These are phyloP conservation scores for Agonopterix heracliana DNA, from an alignment of 2,888 invertebrate genomes.

Conservation along the genomic window DNA sequence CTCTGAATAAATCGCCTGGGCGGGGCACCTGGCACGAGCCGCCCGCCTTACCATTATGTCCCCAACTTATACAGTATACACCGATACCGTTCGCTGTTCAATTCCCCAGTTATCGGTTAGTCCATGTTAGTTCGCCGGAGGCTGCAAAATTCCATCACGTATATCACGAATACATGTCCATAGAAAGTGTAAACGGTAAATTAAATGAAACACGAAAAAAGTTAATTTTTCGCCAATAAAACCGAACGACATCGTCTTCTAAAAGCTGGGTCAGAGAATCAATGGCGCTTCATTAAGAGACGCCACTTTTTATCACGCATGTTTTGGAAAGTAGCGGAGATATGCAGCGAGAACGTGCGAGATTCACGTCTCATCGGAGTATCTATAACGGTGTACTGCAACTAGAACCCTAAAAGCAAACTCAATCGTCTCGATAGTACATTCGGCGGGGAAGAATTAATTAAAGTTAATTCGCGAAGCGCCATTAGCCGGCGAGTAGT, in stretches of 20 bases:
- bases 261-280: not conserved
- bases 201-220: not conserved
- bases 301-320: too few relatives aligned
- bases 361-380: too few relatives aligned
- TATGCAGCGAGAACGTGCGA: too few relatives aligned
- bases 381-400: too few relatives aligned
- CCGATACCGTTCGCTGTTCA: not conserved
- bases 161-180: not conserved
- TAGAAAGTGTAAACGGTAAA: not conserved
- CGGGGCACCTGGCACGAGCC: slow-evolving; percentile 17
- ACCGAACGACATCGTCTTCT: not conserved
- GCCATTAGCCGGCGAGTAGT: slow-evolving; percentile 43
- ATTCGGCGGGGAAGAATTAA: slow-evolving; percentile 49
- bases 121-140: not conserved
- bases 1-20: slow-evolving; percentile 32
- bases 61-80: not conserved
- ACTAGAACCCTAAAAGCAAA: not conserved
- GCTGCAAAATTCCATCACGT: not conserved
- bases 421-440: slow-evolving; percentile 4
- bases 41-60: slow-evolving; percentile 23
- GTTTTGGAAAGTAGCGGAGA: too few relatives aligned
- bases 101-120: not conserved
- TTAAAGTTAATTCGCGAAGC: slow-evolving; percentile 56
- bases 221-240: not conserved
- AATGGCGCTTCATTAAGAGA: not conserved